These are phyloP conservation scores for Auanema freiburgensis DNA, from an alignment of 2,888 invertebrate genomes.

Conservation along the genomic window DNA sequence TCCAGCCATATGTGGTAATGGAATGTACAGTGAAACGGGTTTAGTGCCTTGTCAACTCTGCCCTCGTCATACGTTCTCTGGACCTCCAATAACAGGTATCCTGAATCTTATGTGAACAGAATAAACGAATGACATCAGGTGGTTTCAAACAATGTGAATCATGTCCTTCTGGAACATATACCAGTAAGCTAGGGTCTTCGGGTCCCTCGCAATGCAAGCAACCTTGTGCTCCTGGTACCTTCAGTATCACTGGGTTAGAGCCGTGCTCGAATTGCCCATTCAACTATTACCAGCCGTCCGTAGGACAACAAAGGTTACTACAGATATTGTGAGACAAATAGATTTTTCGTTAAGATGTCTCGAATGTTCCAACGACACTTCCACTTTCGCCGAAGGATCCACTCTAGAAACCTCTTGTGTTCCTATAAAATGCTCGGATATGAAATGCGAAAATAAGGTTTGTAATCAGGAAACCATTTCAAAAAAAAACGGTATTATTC, in stretches of 20 bases:
- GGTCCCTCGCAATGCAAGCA: constrained; percentile 69
- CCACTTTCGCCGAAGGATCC: constrained; percentile 80
- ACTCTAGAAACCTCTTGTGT: constrained; percentile 83
- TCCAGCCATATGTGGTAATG: constrained; percentile 84
- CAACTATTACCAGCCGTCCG: constrained; percentile 85
- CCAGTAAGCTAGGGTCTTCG: constrained; percentile 65
- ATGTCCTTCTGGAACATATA: constrained; percentile 71
- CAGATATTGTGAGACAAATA: no score
- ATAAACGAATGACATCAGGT: constrained; percentile 5
- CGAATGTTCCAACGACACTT: constrained; percentile 88
- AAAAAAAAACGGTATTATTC: background rate
- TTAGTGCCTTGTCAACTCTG: constrained; percentile 92
- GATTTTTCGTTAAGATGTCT: no score
- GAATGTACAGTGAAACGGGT: constrained; percentile 91
- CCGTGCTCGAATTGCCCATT: constrained; percentile 89
- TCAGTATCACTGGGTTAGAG: constrained; percentile 85
- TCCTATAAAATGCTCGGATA: constrained; percentile 74
- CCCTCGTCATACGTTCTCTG: constrained; percentile 81
- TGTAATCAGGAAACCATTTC: background rate
- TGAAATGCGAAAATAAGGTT: constrained; percentile 60
- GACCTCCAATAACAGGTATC: constrained; percentile 52
- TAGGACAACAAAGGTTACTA: constrained; percentile 79
- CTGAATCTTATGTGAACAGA: background rate
- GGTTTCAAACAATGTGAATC: constrained; percentile 74
- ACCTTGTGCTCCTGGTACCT: constrained; percentile 81